A percentile compares a stretch with the other conserved stretches of the same genome.
These are phyloP conservation scores for Gavia stellata DNA, from an alignment of 2,113 vertebrate species.

Conservation along the genomic window DNA sequence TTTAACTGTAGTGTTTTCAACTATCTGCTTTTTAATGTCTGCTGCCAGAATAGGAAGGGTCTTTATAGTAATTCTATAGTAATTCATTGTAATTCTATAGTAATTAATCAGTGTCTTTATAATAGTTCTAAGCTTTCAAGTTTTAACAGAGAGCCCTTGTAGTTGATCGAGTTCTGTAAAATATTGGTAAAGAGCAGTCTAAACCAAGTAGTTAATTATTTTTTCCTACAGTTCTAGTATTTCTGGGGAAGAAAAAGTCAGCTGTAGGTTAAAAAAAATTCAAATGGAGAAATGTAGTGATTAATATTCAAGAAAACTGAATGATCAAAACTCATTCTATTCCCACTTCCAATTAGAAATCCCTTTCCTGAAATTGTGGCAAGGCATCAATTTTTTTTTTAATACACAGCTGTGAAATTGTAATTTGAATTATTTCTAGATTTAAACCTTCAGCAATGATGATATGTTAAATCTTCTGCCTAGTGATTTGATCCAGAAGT, in stretches of 20 bases:
- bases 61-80: not conserved
- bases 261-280: not conserved
- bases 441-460: not conserved
- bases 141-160: not conserved
- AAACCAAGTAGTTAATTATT: not conserved
- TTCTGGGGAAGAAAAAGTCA: not conserved
- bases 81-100: not conserved
- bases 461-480: not conserved
- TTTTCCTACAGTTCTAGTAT: not conserved
- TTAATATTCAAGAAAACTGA: not conserved
- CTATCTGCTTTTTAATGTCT: not conserved
- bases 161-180: not conserved
- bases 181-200: not conserved
- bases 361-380: not conserved
- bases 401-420: not conserved
- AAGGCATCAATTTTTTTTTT: not conserved
- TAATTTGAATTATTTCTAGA: slow-evolving; percentile 1
- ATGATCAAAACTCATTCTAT: not conserved
- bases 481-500: not conserved
- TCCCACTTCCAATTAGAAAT: not conserved
- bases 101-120: not conserved
- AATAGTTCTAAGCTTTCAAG: not conserved
- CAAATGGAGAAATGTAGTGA: not conserved
- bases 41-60: not conserved
- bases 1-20: not conserved